phyloP scores from a whole-genome alignment of 2,113 vertebrate species.

The Theropithecus gelada region DNA sequence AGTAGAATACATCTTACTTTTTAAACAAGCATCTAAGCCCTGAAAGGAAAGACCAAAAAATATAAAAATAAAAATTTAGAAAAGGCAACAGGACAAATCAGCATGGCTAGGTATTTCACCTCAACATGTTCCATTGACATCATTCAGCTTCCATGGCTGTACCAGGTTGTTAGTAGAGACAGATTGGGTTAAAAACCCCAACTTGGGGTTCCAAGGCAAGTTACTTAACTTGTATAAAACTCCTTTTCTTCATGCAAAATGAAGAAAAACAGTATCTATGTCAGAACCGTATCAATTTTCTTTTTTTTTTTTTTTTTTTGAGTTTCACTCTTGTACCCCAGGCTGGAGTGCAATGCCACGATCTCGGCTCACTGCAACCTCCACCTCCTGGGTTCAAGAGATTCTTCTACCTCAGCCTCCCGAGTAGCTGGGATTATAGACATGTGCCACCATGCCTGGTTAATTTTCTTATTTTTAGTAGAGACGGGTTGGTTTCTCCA shows the following conservation, averaged over 20 bases:
- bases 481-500: too few species aligned
- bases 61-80: not conserved
- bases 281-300: not conserved
- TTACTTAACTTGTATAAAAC: not conserved
- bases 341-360: too few species aligned
- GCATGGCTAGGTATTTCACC: too few species aligned
- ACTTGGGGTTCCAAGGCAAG: not conserved
- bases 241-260: not conserved
- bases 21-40: not conserved
- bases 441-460: too few species aligned
- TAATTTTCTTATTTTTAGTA: too few species aligned
- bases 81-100: not conserved
- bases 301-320: too few species aligned
- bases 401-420: too few species aligned
- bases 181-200: not conserved
- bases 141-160: not conserved
- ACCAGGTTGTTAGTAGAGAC: not conserved
- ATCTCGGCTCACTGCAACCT: too few species aligned
- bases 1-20: not conserved
- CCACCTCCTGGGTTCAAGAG: too few species aligned
- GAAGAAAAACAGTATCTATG: not conserved
- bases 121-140: not conserved
- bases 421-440: too few species aligned
- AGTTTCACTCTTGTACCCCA: too few species aligned
- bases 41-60: not conserved